phyloP scores from a whole-genome alignment of 2,113 vertebrate genomes.

The Penelope pileata region DNA sequence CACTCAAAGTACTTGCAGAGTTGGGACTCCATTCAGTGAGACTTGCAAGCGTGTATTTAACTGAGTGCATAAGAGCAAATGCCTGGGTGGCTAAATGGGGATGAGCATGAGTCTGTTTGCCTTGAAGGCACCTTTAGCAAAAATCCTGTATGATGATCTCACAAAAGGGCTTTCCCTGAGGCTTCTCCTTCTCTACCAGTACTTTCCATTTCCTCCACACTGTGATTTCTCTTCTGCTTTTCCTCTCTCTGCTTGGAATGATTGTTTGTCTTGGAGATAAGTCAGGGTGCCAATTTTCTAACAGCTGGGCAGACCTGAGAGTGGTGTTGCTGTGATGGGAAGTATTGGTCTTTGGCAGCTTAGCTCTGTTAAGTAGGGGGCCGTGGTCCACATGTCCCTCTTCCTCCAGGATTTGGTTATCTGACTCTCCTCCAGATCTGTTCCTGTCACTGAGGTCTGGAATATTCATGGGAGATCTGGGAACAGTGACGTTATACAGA shows the following conservation, averaged over 20 bases:
- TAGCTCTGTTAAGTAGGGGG: not conserved
- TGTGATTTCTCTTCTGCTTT: not conserved
- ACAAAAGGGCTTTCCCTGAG: not conserved
- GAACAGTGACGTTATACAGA: not conserved
- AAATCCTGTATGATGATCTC: not conserved
- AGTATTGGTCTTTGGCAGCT: not conserved
- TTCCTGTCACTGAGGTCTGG: not conserved
- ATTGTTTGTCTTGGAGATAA: not conserved
- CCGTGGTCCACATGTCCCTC: not conserved
- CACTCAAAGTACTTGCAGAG: not conserved
- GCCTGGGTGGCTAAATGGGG: not conserved
- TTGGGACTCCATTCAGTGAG: not conserved
- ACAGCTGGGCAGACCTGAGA: not conserved
- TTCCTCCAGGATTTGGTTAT: not conserved
- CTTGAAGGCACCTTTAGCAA: not conserved
- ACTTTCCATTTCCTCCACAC: not conserved
- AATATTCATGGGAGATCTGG: not conserved
- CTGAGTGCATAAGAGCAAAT: not conserved
- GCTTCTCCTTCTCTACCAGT: not conserved
- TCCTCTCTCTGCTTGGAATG: not conserved
- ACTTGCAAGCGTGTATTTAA: not conserved
- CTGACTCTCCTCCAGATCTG: not conserved
- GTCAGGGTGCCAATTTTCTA: not conserved
- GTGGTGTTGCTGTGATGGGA: not conserved
- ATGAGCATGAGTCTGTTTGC: not conserved